Evolutionary conservation across 2,888 invertebrate genomes (phyloP).

Genomic region (Adelphocoris suturalis): DNA sequence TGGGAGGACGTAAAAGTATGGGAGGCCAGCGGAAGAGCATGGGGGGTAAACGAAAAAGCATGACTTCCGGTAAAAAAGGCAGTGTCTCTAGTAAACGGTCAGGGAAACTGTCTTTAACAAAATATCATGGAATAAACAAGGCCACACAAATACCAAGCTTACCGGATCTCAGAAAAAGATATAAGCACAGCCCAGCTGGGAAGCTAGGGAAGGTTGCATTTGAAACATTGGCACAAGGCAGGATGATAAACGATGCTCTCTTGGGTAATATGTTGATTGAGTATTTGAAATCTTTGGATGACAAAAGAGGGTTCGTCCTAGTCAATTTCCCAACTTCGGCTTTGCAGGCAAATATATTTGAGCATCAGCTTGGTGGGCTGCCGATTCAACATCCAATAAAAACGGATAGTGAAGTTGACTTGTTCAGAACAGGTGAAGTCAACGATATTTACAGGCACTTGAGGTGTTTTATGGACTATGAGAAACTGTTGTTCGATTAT

Average conservation of each 20-base stretch:
- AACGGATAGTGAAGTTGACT: conserved; percentile 46
- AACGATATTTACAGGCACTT: not conserved
- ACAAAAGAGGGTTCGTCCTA: conserved; percentile 83
- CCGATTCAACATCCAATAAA: conserved; percentile 42
- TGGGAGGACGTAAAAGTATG: conserved; percentile 10
- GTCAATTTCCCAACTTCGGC: conserved; percentile 81
- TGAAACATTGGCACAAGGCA: conserved; percentile 81
- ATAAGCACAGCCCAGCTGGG: conserved; percentile 78
- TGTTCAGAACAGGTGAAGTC: conserved; percentile 34
- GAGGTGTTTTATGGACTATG: conserved; percentile 62
- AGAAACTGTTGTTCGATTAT: conserved; percentile 55
- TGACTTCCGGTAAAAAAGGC: not conserved
- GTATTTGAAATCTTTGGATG: conserved; percentile 81
- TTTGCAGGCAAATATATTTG: conserved; percentile 64
- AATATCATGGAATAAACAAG: conserved; percentile 30
- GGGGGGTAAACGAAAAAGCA: not conserved
- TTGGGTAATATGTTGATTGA: conserved; percentile 82
- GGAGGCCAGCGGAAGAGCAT: conserved; percentile 3
- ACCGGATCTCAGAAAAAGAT: conserved; percentile 41
- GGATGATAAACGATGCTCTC: conserved; percentile 81
- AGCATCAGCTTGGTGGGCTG: conserved; percentile 55
- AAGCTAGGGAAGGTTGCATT: conserved; percentile 82
- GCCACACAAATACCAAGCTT: conserved; percentile 60
- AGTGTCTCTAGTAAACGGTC: not conserved
- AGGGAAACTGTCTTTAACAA: no score